A percentile compares a stretch with the other conserved stretches of the same genome.
These are phyloP conservation scores for Ictalurus furcatus DNA, from an alignment of 2,113 vertebrate genomes.

Conservation along the genomic window DNA sequence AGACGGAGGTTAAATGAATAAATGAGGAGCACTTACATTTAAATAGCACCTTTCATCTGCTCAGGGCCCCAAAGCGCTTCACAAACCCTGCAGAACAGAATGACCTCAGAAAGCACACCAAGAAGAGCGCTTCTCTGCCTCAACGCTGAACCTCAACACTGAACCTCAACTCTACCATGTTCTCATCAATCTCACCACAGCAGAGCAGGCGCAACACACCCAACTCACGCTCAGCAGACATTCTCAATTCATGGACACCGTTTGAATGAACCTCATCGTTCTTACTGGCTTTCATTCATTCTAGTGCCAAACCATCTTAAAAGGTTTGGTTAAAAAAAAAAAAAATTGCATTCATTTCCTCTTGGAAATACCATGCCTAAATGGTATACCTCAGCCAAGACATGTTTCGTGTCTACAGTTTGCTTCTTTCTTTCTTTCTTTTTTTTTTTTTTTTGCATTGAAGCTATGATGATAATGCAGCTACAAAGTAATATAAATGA, in stretches of 20 bases:
- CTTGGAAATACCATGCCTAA: neutral
- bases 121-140: constrained; percentile 66
- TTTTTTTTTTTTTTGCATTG: neutral
- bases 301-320: neutral
- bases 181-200: constrained; percentile 28
- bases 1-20: constrained; percentile 77
- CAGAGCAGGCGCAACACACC: constrained; percentile 15
- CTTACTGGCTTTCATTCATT: neutral
- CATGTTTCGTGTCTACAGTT: neutral
- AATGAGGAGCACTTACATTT: constrained; percentile 86
- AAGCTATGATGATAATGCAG: neutral
- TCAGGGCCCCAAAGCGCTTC: constrained; percentile 84
- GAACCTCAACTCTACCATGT: neutral
- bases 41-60: constrained; percentile 86
- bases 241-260: constrained; percentile 25
- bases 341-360: neutral
- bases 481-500: neutral
- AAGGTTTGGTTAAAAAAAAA: neutral
- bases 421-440: neutral
- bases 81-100: constrained; percentile 86
- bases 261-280: neutral
- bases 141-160: constrained; percentile 39
- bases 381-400: neutral
- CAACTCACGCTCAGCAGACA: neutral
- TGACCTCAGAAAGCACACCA: constrained; percentile 79